Base-by-base conservation (phyloP, 2,888 invertebrate species). In the Agrochola macilenta region DNA sequence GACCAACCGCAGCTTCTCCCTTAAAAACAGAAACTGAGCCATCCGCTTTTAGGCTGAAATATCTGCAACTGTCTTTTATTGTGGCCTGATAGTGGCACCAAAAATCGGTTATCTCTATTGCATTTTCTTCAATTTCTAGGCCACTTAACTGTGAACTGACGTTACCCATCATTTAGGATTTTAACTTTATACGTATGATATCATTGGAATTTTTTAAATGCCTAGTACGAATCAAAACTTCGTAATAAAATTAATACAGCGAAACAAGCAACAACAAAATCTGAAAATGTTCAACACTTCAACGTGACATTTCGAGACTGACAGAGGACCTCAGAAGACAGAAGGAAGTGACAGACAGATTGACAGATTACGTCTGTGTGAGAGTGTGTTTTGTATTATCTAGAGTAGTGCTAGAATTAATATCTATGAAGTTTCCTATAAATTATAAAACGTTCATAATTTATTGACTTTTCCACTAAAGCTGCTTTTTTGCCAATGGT, bases 21-120 rank as follows among this genome's bases (percentile, higher is more conserved):
- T 98, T 97, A 91, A 98, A 98, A 64, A 98, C 97, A 20, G 98
- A 98, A 17, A 98, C 96, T 64, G 97, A 97, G 72, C 97, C 97
- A 87, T 97, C 97, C 90, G 97, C 96, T 87, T 96, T 97, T 65
- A 97, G 89, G 83, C 96, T 95, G 85, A 97, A 97, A 91, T 96
- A 96, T 84, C 95, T 93, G 83, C 97, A 97, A 79, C 97, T 96
- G 86, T 97, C 97, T 71, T 95, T 96, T 74, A 98, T 96, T 75
- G 94, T 97, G 5, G 98, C 98, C 92, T 94, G 97, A 96, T 97
- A 98, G 89, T 97, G 98, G 61, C 97, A 97, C 98, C 98, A 98
- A 93, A 98, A 98, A 92, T 98, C 98, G 54, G 98, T 98, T 49
- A 98, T 97, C 93, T 98, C 98, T 7, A 98, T 96, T 14, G 98